Evolutionary conservation across 2,888 invertebrate genomes (phyloP).

Genomic region (Ichneumoninae sp.): DNA sequence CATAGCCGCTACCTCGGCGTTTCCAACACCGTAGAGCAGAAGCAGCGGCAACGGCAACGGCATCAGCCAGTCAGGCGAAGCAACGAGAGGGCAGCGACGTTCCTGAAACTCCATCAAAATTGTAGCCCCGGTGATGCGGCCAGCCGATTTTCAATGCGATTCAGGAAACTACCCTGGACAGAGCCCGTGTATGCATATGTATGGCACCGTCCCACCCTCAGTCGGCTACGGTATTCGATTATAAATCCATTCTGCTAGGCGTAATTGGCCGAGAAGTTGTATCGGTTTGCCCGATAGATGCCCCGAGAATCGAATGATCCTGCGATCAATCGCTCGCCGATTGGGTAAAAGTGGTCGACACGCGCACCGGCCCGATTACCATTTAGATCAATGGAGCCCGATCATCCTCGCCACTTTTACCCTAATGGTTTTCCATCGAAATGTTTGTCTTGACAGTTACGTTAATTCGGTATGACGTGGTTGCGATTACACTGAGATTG

Average conservation of each 20-base stretch:
- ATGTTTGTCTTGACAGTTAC: not conserved
- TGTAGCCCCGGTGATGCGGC: slow-evolving; percentile 74
- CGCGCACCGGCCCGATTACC: too few species aligned
- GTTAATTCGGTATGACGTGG: not conserved
- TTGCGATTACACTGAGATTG: not conserved
- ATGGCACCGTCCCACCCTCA: slow-evolving; percentile 11
- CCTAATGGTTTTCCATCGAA: too few species aligned
- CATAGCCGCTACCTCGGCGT: slow-evolving; percentile 52
- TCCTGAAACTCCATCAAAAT: slow-evolving; percentile 77
- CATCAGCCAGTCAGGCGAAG: slow-evolving; percentile 55
- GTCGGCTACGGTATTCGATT: slow-evolving; percentile 65
- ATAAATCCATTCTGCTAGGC: slow-evolving; percentile 71
- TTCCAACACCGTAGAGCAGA: slow-evolving; percentile 44
- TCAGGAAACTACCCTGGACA: slow-evolving; percentile 60
- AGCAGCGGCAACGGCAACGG: slow-evolving; percentile 40
- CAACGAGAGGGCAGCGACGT: slow-evolving; percentile 57
- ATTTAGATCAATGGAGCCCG: too few species aligned
- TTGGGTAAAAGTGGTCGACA: too few species aligned
- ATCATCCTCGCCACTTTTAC: too few species aligned
- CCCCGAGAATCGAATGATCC: slow-evolving; percentile 62
- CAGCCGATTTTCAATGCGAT: slow-evolving; percentile 67
- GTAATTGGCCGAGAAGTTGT: slow-evolving; percentile 68
- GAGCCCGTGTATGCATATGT: slow-evolving; percentile 38
- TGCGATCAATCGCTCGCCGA: slow-evolving; percentile 56
- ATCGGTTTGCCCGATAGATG: slow-evolving; percentile 37